Conservation (phyloP, 1,140 invertebrate species). For the Colletes latitarsis region DNA sequence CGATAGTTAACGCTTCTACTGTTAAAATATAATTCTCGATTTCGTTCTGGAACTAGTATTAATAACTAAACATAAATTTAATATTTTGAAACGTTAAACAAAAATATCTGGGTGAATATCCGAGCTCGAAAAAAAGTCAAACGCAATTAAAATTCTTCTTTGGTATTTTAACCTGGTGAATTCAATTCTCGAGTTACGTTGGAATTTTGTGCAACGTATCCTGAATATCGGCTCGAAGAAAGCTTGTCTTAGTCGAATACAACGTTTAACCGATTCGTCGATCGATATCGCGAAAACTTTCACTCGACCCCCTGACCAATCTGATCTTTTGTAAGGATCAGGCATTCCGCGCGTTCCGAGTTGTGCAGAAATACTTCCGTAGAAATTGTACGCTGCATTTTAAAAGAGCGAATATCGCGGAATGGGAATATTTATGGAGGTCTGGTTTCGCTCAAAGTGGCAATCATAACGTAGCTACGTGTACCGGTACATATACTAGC, state of each 20-base stretch:
- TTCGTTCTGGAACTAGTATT: no score
- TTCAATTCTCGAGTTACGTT: no score
- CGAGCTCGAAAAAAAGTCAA: no score
- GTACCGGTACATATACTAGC: not conserved
- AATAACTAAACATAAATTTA: no score
- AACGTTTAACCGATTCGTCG: not conserved
- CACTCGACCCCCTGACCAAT: constrained; percentile 11
- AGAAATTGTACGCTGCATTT: not conserved
- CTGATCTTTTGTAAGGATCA: not conserved
- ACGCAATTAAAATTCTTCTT: no score
- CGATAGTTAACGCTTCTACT: no score
- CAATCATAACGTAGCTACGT: constrained; percentile 24
- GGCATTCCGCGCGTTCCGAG: not conserved
- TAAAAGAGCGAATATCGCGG: constrained; percentile 1
- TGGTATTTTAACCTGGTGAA: no score
- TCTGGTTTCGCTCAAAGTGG: constrained; percentile 11
- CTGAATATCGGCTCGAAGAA: not conserved
- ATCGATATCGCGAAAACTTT: constrained; percentile 16
- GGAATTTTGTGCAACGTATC: no score
- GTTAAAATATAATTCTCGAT: no score
- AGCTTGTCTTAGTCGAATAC: not conserved
- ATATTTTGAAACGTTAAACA: no score
- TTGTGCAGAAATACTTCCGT: not conserved
- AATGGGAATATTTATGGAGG: constrained; percentile 15
- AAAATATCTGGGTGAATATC: no score